Conservation (phyloP, 2,113 vertebrate species). For the Australoheros scitulus region DNA sequence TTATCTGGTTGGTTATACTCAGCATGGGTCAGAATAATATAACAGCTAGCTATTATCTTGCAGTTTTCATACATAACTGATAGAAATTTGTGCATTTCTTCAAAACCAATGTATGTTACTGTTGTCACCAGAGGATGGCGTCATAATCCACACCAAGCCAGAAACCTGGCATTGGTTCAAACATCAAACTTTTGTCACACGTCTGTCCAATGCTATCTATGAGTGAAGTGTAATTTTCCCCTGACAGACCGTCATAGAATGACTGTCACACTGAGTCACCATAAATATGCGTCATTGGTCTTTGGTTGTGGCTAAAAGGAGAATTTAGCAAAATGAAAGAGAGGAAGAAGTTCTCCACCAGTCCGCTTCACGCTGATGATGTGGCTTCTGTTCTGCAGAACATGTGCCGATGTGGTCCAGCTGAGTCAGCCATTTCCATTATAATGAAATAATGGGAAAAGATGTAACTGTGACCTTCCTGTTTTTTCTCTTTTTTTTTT, state of each 20-base stretch:
- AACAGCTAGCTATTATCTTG: background rate
- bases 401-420: slow-evolving; percentile 31
- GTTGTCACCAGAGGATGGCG: slow-evolving; percentile 53
- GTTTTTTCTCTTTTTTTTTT: background rate
- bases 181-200: slow-evolving; percentile 15
- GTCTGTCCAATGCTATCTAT: background rate
- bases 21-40: background rate
- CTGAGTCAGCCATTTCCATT: slow-evolving; percentile 58
- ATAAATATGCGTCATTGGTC: slow-evolving; percentile 44
- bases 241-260: slow-evolving; percentile 35
- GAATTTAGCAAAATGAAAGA: slow-evolving; percentile 28
- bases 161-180: background rate
- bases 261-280: slow-evolving; percentile 48
- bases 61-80: background rate
- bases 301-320: slow-evolving; percentile 50
- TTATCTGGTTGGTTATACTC: background rate
- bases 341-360: slow-evolving; percentile 15
- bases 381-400: slow-evolving; percentile 47
- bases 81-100: background rate
- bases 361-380: slow-evolving; percentile 28
- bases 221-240: slow-evolving; percentile 9
- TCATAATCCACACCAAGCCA: background rate
- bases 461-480: slow-evolving; percentile 13
- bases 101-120: background rate
- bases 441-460: slow-evolving; percentile 51